phyloP scores from a whole-genome alignment of 2,888 invertebrate genomes.

The Himalopsyche tibetana region DNA sequence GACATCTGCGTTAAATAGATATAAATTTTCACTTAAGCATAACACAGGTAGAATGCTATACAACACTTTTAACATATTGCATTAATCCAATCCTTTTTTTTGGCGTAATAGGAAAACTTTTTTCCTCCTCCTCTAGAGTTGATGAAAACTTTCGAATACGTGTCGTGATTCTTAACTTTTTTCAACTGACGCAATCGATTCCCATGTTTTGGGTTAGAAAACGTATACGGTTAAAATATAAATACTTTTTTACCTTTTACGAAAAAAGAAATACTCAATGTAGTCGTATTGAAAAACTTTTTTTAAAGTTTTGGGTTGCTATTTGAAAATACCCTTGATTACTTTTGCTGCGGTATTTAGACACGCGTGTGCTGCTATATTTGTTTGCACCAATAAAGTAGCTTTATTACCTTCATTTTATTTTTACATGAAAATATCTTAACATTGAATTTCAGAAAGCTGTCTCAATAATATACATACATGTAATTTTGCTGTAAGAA shows the following conservation, averaged over 20 bases:
- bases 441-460: no score
- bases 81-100: conserved; percentile 42
- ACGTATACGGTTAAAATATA: conserved; percentile 20
- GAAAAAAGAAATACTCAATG: conserved; percentile 5
- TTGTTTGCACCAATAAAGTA: no score
- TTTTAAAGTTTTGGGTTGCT: neutral
- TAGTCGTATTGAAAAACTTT: conserved; percentile 28
- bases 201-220: conserved; percentile 29
- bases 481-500: no score
- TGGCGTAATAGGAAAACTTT: conserved; percentile 58
- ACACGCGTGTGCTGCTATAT: neutral
- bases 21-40: neutral
- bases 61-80: conserved; percentile 18
- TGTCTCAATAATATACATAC: no score
- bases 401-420: no score
- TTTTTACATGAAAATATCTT: no score
- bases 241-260: conserved; percentile 18
- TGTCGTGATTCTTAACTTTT: conserved; percentile 61
- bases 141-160: conserved; percentile 59
- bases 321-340: conserved; percentile 30
- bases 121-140: conserved; percentile 50
- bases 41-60: neutral
- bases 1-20: neutral
- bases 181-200: conserved; percentile 49
- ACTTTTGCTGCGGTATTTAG: neutral